phyloP scores from a whole-genome alignment of 1,140 invertebrate species.

The Dolichoris vasculosae region DNA sequence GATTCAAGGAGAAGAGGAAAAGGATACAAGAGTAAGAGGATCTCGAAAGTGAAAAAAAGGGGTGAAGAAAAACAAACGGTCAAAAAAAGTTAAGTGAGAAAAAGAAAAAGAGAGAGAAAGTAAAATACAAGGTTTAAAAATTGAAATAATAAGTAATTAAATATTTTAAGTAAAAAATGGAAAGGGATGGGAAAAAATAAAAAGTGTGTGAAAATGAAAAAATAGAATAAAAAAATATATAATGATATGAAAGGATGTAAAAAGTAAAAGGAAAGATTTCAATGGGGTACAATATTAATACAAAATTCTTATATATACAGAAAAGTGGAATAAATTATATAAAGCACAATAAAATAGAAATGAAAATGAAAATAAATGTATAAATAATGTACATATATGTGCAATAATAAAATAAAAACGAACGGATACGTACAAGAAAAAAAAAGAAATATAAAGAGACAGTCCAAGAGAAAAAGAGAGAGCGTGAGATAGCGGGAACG shows the following conservation, averaged over 20 bases:
- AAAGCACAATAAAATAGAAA: too few relatives aligned
- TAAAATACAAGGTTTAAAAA: background rate
- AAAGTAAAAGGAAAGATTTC: too few relatives aligned
- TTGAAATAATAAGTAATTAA: conserved; percentile 35
- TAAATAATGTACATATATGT: background rate
- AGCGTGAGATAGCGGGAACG: background rate
- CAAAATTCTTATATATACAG: too few relatives aligned
- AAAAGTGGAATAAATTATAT: too few relatives aligned
- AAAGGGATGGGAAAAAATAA: background rate
- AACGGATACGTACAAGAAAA: background rate
- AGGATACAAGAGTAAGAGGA: too few relatives aligned
- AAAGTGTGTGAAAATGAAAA: background rate
- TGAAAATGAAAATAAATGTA: background rate
- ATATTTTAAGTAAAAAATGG: background rate
- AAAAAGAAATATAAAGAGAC: background rate
- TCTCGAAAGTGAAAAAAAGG: conserved; percentile 1
- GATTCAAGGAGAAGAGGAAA: background rate
- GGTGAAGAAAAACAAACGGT: background rate
- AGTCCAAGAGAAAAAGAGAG: background rate
- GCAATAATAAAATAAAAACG: background rate
- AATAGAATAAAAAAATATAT: background rate
- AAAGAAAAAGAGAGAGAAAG: background rate
- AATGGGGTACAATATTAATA: too few relatives aligned
- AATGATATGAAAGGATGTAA: background rate
- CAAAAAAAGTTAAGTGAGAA: too few relatives aligned